These are phyloP conservation scores for Polietes domitor DNA, from an alignment of 2,888 invertebrate genomes.

Conservation along the genomic window DNA sequence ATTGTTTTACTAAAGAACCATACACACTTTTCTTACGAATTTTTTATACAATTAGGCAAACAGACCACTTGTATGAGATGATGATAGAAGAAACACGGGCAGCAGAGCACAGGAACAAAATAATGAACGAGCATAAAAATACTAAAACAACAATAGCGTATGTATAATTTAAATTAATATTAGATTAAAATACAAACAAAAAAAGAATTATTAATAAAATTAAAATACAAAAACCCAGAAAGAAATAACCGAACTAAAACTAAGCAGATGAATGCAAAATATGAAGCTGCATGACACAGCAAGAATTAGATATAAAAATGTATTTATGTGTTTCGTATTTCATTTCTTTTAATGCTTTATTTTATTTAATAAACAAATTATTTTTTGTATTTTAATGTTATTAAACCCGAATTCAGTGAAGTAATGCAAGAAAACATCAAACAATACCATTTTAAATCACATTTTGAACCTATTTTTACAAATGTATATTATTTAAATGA, in stretches of 20 bases:
- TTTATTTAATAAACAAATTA: slow-evolving; percentile 59
- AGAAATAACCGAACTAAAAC: slow-evolving; percentile 34
- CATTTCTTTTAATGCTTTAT: slow-evolving; percentile 51
- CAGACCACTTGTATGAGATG: slow-evolving; percentile 44
- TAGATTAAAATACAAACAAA: slow-evolving; percentile 54
- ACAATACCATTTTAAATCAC: slow-evolving; percentile 8
- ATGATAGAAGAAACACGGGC: slow-evolving; percentile 40
- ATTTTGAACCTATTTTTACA: slow-evolving; percentile 43
- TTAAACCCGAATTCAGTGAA: slow-evolving; percentile 56
- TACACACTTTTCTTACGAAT: slow-evolving; percentile 52
- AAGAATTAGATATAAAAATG: slow-evolving; percentile 54
- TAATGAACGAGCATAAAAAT: slow-evolving; percentile 57
- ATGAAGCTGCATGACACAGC: slow-evolving; percentile 44
- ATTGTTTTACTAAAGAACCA: slow-evolving; percentile 36
- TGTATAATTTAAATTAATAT: slow-evolving; percentile 65
- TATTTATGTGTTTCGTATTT: slow-evolving; percentile 45
- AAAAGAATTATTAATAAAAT: slow-evolving; percentile 44
- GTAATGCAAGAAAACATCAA: slow-evolving; percentile 45
- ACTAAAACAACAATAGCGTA: slow-evolving; percentile 48
- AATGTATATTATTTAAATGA: slow-evolving; percentile 52
- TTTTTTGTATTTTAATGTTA: slow-evolving; percentile 62
- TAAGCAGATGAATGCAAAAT: slow-evolving; percentile 44
- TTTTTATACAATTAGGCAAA: slow-evolving; percentile 57
- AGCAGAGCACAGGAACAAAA: slow-evolving; percentile 58
- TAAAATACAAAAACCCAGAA: slow-evolving; percentile 47